Evolutionary conservation across 2,888 invertebrate genomes (phyloP).

Genomic region (Augiades crinisus): DNA sequence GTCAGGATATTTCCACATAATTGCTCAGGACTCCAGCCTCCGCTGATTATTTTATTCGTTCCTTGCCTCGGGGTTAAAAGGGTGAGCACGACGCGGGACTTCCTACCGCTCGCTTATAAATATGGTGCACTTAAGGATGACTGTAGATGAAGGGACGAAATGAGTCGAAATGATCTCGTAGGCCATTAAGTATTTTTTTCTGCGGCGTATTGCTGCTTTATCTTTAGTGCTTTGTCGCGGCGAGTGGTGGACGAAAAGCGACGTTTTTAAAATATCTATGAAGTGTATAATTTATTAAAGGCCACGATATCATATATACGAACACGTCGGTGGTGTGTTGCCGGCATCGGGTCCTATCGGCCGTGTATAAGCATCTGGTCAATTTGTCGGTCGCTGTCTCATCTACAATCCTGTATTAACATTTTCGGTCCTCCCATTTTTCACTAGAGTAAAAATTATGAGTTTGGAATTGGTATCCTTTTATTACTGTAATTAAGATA

Average conservation of each 20-base stretch:
- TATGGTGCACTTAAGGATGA: constrained; percentile 30
- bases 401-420: constrained; percentile 57
- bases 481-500: constrained; percentile 78
- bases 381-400: constrained; percentile 60
- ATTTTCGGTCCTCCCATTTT: constrained; percentile 65
- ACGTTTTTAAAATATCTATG: constrained; percentile 48
- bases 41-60: constrained; percentile 54
- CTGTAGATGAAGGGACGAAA: constrained; percentile 29
- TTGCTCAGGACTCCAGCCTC: constrained; percentile 48
- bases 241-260: constrained; percentile 39
- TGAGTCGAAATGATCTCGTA: constrained; percentile 33
- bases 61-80: constrained; percentile 49
- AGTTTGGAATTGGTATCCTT: constrained; percentile 66
- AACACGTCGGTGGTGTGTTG: constrained; percentile 38
- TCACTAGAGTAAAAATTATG: constrained; percentile 64
- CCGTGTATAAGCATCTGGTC: constrained; percentile 56
- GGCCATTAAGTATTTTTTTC: constrained; percentile 40
- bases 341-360: constrained; percentile 50
- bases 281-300: constrained; percentile 64
- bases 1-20: constrained; percentile 61
- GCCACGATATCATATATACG: constrained; percentile 43
- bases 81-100: constrained; percentile 52
- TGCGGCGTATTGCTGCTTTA: constrained; percentile 38
- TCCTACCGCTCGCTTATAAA: constrained; percentile 33
- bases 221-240: constrained; percentile 37